Evolutionary conservation across 2,888 invertebrate genomes (phyloP).

Genomic region (Lithophane ornitopus): DNA sequence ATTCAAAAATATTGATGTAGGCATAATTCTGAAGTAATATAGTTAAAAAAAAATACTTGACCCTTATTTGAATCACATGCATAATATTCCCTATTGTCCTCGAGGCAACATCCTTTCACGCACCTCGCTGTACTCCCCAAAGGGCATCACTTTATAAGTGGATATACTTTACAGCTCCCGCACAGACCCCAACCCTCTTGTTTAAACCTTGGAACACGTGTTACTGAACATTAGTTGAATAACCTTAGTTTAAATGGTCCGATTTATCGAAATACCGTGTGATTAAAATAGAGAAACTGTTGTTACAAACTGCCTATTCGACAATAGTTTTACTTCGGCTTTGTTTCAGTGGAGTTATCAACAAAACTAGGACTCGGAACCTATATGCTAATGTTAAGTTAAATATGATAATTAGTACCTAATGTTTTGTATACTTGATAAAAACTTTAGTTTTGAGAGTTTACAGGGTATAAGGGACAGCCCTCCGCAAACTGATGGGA

Average conservation of each 20-base stretch:
- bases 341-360: neutral
- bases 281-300: slow-evolving; percentile 24
- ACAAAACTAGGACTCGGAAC: neutral
- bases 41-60: too few species aligned
- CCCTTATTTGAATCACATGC: too few species aligned
- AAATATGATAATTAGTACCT: neutral
- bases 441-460: too few species aligned
- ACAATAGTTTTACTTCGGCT: neutral
- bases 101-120: neutral
- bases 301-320: neutral
- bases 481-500: too few species aligned
- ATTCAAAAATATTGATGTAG: too few species aligned
- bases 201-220: slow-evolving; percentile 41
- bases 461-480: too few species aligned
- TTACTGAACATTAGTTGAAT: slow-evolving; percentile 45
- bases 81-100: too few species aligned
- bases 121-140: neutral
- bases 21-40: too few species aligned
- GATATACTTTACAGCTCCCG: neutral
- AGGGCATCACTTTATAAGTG: neutral
- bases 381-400: neutral
- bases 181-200: neutral
- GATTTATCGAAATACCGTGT: slow-evolving; percentile 49
- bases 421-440: too few species aligned
- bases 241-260: slow-evolving; percentile 36